These are phyloP conservation scores for Phymatocera aterrima DNA, from an alignment of 2,888 invertebrate genomes.

Conservation along the genomic window DNA sequence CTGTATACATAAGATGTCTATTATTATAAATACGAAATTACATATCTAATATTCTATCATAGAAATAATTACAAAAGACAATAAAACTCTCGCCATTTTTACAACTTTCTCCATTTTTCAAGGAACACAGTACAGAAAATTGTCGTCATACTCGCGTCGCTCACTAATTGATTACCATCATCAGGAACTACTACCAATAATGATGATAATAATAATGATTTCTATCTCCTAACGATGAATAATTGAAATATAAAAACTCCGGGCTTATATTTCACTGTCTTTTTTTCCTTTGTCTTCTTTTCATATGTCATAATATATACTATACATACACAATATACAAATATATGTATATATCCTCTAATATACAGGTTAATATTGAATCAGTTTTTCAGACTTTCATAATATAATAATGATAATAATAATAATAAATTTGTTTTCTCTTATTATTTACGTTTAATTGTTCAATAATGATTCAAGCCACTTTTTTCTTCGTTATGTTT, in stretches of 20 bases:
- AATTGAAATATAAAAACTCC: conserved; percentile 39
- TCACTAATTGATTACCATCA: too few species aligned
- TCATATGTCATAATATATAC: too few species aligned
- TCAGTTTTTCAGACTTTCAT: conserved; percentile 37
- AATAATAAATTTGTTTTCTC: background rate
- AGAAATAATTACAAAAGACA: too few species aligned
- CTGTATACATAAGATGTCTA: too few species aligned
- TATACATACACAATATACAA: too few species aligned
- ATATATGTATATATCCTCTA: too few species aligned
- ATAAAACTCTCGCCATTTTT: too few species aligned
- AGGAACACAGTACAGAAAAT: too few species aligned
- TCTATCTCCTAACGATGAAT: background rate
- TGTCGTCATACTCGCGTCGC: too few species aligned
- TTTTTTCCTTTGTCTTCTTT: background rate
- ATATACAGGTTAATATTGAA: conserved; percentile 14
- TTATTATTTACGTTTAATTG: background rate
- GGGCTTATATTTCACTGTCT: conserved; percentile 40
- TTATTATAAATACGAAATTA: conserved; percentile 41
- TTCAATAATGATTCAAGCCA: background rate
- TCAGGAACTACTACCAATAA: background rate
- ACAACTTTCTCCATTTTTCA: too few species aligned
- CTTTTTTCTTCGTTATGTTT: too few species aligned
- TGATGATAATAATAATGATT: conserved; percentile 12
- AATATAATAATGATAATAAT: too few species aligned
- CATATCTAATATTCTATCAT: background rate